A percentile compares a stretch with the other conserved stretches of the same genome.
phyloP scores from a whole-genome alignment of 2,113 vertebrate genomes.

The Hyperopisus bebe region DNA sequence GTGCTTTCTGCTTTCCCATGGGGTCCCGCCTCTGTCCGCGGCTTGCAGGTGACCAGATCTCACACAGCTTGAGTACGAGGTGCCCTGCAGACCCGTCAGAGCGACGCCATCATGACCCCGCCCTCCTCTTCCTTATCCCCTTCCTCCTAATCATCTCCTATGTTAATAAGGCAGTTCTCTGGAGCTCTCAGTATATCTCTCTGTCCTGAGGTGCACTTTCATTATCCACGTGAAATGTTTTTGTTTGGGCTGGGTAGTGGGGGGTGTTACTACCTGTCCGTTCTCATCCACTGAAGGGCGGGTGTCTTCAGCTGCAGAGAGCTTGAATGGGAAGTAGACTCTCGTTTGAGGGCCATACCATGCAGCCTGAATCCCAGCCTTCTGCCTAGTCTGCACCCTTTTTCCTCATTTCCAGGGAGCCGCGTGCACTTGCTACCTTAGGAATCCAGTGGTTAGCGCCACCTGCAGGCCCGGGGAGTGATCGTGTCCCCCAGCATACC shows the following conservation, averaged over 20 bases:
- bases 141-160: not conserved
- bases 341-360: not conserved
- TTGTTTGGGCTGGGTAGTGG: not conserved
- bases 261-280: not conserved
- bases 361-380: not conserved
- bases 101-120: not conserved
- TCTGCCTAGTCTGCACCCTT: not conserved
- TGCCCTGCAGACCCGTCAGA: not conserved
- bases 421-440: not conserved
- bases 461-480: not conserved
- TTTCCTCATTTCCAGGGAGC: not conserved
- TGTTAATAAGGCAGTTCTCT: not conserved
- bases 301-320: not conserved
- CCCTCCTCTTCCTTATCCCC: not conserved
- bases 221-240: not conserved
- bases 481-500: no score
- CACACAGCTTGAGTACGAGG: not conserved
- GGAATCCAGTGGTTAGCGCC: not conserved
- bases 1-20: not conserved
- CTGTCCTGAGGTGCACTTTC: not conserved
- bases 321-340: not conserved
- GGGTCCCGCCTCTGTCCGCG: not conserved
- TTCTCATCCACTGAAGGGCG: not conserved
- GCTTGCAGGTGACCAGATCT: not conserved
- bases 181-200: not conserved